Base-by-base conservation (phyloP, 2,113 vertebrate species). In the Fregata magnificens region DNA sequence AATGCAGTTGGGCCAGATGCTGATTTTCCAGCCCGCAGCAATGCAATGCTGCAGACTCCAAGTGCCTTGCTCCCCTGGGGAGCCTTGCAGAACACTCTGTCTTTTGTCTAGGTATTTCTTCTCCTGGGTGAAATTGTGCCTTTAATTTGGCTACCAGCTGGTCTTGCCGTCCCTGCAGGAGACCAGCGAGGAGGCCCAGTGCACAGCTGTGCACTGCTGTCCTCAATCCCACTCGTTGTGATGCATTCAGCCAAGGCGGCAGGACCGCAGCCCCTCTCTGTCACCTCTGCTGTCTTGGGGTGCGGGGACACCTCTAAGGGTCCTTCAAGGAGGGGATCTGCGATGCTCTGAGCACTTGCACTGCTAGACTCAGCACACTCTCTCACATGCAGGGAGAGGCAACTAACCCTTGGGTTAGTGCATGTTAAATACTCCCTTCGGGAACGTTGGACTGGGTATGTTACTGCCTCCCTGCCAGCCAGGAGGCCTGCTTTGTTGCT, bases 131-230 rank as follows among this genome's bases (percentile, higher is more conserved):
- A 86, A 80, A 38, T 18, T 32, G 36, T 79, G 50, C 55, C 47
- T 91, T 66, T 67, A n/a, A 16, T 28, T 52, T 50, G 38, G 22
- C 40, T 82, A 61, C 38, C 2, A 0, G n/a, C 34, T 16, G 11
- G 31, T 80, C 63, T 61, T 65, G 40, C 53, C 2, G 5, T 18
- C n/a, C 29, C 31, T 70, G 20, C 26, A 21, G 50, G 34, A 85
- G 24, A 36, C 36, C 42, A 58, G 14, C 0, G 0, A 1, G 4
- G 79, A 74, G 65, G 22, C 61, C 12, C 6, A 3, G 36, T 20
- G 20, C 24, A 16, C 0, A 4, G 66, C 44, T 34, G 13, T 13
- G 22, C 8, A 5, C 47, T 32, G 32, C 34, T 85, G 25, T 74
- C 38, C 66, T 79, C 59, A 36, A 2, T 71, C 24, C 36, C 3